Percentiles rank a stretch among this genome's conserved stretches.
phyloP scores from a whole-genome alignment of 2,113 vertebrate genomes.

The Megatriorchis doriae region DNA sequence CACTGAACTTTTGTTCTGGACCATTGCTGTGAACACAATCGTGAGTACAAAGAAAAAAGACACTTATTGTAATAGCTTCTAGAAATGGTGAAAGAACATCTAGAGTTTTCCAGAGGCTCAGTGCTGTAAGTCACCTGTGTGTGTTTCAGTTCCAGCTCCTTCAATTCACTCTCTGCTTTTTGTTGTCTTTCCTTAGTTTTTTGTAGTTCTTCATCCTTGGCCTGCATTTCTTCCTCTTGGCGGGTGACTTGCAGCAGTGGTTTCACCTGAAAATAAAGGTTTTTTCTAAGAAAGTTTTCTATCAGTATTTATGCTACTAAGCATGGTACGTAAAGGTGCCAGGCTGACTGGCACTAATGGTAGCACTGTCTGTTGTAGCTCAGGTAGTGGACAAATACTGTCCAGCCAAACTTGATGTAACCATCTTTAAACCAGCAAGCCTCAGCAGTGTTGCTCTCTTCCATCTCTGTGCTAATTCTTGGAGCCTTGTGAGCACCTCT shows the following conservation, averaged over 20 bases:
- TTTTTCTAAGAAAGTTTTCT: background rate
- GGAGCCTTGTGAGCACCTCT: background rate
- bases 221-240: conserved; percentile 95
- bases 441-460: background rate
- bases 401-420: background rate
- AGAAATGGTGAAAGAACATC: background rate
- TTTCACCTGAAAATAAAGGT: conserved; percentile 81
- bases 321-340: background rate
- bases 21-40: background rate
- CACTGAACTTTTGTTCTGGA: background rate
- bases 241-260: conserved; percentile 94
- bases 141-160: conserved; percentile 87
- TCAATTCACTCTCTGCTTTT: conserved; percentile 84
- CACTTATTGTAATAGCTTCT: background rate
- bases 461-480: background rate
- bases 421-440: background rate
- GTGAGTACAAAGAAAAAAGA: background rate
- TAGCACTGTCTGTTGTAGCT: background rate
- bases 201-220: conserved; percentile 91
- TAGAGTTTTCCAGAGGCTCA: background rate
- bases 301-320: background rate
- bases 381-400: background rate
- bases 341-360: background rate
- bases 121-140: conserved; percentile 74
- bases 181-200: conserved; percentile 79